Evolutionary conservation across 53 echinoderm and acorn worm genomes (phyloP).

Genomic region (Holothuria scabra): DNA sequence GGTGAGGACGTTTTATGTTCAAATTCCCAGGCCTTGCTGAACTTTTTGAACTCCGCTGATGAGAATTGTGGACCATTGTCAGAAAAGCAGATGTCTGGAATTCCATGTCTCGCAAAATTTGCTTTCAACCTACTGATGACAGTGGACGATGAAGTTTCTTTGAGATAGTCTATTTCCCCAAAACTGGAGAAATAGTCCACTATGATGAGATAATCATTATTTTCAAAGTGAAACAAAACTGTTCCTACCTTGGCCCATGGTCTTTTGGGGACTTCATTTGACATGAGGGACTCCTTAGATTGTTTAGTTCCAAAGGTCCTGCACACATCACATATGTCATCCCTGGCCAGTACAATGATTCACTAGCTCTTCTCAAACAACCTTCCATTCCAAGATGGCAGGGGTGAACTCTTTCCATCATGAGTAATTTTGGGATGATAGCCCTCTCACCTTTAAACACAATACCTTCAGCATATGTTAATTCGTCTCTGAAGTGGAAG

Average conservation of each 20-base stretch:
- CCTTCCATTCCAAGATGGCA: conserved; percentile 54
- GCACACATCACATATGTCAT: conserved; percentile 46
- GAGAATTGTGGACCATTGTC: too few relatives aligned
- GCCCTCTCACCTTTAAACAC: conserved; percentile 60
- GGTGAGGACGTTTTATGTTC: neutral
- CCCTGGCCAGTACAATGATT: conserved; percentile 58
- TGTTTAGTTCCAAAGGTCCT: conserved; percentile 17
- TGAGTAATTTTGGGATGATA: conserved; percentile 43
- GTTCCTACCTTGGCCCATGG: conserved; percentile 50
- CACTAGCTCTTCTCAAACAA: conserved; percentile 54
- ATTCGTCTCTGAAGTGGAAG: conserved; percentile 62
- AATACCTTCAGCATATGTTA: conserved; percentile 44
- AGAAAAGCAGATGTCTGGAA: too few relatives aligned
- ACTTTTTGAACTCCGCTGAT: too few relatives aligned
- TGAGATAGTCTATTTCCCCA: conserved; percentile 42
- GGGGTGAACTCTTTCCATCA: conserved; percentile 51
- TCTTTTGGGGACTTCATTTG: conserved; percentile 42
- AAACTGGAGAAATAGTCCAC: conserved; percentile 57
- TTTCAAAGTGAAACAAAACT: conserved; percentile 25
- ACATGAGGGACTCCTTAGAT: conserved; percentile 42
- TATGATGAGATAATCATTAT: conserved; percentile 29
- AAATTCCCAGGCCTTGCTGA: neutral
- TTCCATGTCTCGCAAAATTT: neutral
- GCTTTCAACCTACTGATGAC: neutral
- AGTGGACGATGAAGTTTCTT: neutral